Evolutionary conservation across 2,888 invertebrate genomes (phyloP).

Genomic region (Oxyteleia sp.): DNA sequence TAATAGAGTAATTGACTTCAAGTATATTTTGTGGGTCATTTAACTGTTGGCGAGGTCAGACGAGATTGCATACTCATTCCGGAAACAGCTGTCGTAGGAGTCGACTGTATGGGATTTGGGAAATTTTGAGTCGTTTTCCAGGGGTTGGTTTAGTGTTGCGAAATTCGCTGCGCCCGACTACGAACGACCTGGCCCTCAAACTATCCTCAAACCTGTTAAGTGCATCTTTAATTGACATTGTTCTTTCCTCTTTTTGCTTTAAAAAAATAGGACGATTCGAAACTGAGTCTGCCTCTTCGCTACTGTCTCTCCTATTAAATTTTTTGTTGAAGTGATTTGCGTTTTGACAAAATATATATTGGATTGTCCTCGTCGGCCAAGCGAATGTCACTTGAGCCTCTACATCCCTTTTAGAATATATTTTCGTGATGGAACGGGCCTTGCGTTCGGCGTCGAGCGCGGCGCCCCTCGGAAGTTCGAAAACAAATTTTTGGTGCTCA

Average conservation of each 20-base stretch:
- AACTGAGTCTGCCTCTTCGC: slow-evolving; percentile 40
- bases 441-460: slow-evolving; percentile 16
- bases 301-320: not conserved
- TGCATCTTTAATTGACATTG: slow-evolving; percentile 58
- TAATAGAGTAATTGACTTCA: slow-evolving; percentile 87
- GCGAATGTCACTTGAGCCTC: slow-evolving; percentile 5
- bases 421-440: slow-evolving; percentile 9
- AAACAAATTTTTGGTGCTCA: not conserved
- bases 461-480: slow-evolving; percentile 12
- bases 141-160: not conserved
- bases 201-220: slow-evolving; percentile 45
- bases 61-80: slow-evolving; percentile 64
- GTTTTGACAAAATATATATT: slow-evolving; percentile 1
- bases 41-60: slow-evolving; percentile 73
- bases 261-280: slow-evolving; percentile 61
- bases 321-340: not conserved
- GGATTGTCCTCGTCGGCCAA: slow-evolving; percentile 1
- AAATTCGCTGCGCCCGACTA: slow-evolving; percentile 6
- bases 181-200: slow-evolving; percentile 28
- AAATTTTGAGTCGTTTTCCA: slow-evolving; percentile 22
- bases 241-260: slow-evolving; percentile 24
- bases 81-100: slow-evolving; percentile 63
- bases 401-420: slow-evolving; percentile 45
- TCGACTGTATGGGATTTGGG: slow-evolving; percentile 32
- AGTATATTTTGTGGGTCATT: slow-evolving; percentile 83